Evolutionary conservation across 2,797 vertebrate genomes (phyloP), one percentile per base, ranked within the genome.

Genomic region (Apogon talboti): DNA sequence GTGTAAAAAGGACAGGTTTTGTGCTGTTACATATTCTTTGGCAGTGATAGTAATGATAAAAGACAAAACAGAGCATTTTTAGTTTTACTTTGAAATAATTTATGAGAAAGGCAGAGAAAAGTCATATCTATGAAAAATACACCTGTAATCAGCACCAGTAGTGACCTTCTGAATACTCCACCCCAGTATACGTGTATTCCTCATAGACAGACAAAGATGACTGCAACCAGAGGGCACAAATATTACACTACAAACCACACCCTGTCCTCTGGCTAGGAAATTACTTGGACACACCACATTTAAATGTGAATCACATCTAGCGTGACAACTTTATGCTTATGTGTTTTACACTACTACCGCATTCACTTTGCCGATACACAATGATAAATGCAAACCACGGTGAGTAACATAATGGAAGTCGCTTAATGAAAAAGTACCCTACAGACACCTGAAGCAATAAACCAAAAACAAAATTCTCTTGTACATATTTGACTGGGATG

Each of bases 221-320:
- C 40, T 47, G 51, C 28, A 58, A 35, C 67, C 49, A 52, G 35
- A 59, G 45, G 49, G 62, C 41, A 59, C 28, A 58, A 62, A 62
- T 61, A 48, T 58, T 54, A 58, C 56, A 53, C 51, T 67, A 13
- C 38, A 81, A 56, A 59, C 13, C 55, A 69, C 58, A 57, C 46
- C 57, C 62, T 73, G 56, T 61, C 59, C 56, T 65, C 48, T 56
- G 60, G 69, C 49, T 72, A 68, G 51, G 40, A 65, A 68, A 52
- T 43, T 53, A 15, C 46, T 37, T 66, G 28, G 45, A 50, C 37
- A 63, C 15, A 51, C 18, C 28, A 47, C 37, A 65, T 56, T 50
- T 70, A 38, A 74, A 75, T 56, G 33, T 73, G 45, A 81, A 48
- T 62, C n/a, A 55, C 52, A 65, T 47, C 63, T 54, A 71, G 18